A percentile compares a stretch with the other conserved stretches of the same genome.
Evolutionary conservation across 1,140 invertebrate genomes (phyloP).

Genomic region (Acromyrmex charruanus): DNA sequence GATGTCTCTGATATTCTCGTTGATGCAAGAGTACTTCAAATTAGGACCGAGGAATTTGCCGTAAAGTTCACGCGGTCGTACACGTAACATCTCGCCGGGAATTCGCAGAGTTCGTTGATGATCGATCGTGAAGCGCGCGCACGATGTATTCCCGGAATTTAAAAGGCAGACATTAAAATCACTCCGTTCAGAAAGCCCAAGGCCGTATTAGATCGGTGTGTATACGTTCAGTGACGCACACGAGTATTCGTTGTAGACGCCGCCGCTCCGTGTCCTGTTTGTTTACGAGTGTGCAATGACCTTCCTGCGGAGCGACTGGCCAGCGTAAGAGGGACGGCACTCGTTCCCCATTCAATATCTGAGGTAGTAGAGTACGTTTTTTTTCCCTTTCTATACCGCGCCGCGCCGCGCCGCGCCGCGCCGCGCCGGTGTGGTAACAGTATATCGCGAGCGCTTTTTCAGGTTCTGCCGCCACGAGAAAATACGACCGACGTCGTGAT

Average conservation of each 20-base stretch:
- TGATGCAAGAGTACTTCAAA: neutral
- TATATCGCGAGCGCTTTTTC: conserved; percentile 48
- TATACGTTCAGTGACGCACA: conserved; percentile 71
- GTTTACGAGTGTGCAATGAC: conserved; percentile 76
- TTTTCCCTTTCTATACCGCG: neutral
- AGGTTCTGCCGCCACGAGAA: conserved; percentile 30
- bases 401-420: neutral
- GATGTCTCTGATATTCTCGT: neutral
- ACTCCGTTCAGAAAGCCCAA: conserved; percentile 39
- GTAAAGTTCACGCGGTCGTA: neutral
- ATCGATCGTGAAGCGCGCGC: conserved; percentile 36
- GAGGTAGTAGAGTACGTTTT: conserved; percentile 57
- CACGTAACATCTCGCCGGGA: conserved; percentile 21
- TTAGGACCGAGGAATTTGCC: neutral
- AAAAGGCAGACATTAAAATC: conserved; percentile 38
- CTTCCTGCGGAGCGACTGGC: conserved; percentile 59
- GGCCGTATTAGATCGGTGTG: conserved; percentile 68
- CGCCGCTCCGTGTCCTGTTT: conserved; percentile 70
- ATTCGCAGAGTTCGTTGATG: conserved; percentile 6
- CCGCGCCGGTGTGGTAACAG: conserved; percentile 17
- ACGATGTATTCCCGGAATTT: conserved; percentile 32
- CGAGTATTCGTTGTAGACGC: conserved; percentile 61
- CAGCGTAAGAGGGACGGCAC: conserved; percentile 54
- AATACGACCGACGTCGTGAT: conserved; percentile 47
- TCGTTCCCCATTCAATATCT: conserved; percentile 76